phyloP scores from a whole-genome alignment of 2,888 invertebrate genomes.

The Himalopsyche anomala region DNA sequence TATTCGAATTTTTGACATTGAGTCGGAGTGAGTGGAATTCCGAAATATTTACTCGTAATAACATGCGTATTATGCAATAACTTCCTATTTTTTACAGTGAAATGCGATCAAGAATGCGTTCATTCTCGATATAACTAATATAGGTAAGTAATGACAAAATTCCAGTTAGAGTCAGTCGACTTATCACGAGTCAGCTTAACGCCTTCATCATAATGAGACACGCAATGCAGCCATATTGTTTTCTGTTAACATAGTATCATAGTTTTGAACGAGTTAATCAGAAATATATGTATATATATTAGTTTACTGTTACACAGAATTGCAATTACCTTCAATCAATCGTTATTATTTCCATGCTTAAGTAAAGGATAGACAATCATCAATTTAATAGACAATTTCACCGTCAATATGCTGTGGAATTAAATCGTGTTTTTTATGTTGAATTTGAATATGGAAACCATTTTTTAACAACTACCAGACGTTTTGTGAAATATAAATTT shows the following conservation, averaged over 20 bases:
- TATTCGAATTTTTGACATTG: slow-evolving; percentile 19
- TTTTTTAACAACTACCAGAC: too few species aligned
- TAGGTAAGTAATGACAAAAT: background rate
- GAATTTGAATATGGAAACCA: too few species aligned
- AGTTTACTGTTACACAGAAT: too few species aligned
- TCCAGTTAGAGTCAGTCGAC: background rate
- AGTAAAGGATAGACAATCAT: too few species aligned
- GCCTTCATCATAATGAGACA: background rate
- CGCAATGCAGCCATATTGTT: slow-evolving; percentile 8
- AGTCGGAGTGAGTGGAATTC: background rate
- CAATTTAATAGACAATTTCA: too few species aligned
- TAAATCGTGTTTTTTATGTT: too few species aligned
- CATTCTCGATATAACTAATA: background rate
- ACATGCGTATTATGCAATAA: slow-evolving; percentile 6
- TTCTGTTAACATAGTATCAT: background rate
- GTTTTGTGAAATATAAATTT: too few species aligned
- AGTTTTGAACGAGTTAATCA: too few species aligned
- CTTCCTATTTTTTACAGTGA: slow-evolving; percentile 17
- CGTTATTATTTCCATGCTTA: too few species aligned
- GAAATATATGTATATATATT: too few species aligned
- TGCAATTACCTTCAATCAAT: too few species aligned
- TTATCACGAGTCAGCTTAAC: slow-evolving; percentile 17
- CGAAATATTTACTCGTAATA: background rate
- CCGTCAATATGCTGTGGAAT: too few species aligned
- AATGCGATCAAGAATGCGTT: slow-evolving; percentile 23